A percentile compares a stretch with the other conserved stretches of the same genome.
These are phyloP conservation scores for Callimorpha dominula DNA, from an alignment of 2,888 invertebrate genomes.

Conservation along the genomic window DNA sequence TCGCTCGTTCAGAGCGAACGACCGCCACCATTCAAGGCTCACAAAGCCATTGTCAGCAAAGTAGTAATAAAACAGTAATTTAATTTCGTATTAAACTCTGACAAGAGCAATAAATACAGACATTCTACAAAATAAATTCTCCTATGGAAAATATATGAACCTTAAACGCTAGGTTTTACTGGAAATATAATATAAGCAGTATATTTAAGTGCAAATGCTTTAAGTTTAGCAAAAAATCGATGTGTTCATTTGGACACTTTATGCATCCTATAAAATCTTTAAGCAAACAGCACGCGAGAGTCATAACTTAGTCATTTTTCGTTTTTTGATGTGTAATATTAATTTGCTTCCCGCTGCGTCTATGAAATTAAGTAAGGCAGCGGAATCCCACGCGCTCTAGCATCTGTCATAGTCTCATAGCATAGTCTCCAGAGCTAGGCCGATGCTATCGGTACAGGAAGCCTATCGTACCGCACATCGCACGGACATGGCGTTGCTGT, in stretches of 20 bases:
- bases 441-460: background rate
- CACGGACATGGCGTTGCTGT: background rate
- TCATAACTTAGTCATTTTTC: too few relatives aligned
- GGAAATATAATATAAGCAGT: background rate
- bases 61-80: conserved; percentile 46
- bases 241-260: too few relatives aligned
- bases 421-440: background rate
- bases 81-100: conserved; percentile 42
- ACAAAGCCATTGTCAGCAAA: conserved; percentile 21
- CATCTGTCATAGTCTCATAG: too few relatives aligned
- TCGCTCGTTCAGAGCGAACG: conserved; percentile 36
- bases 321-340: background rate
- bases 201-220: too few relatives aligned
- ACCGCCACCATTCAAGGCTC: conserved; percentile 43
- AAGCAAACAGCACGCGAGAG: too few relatives aligned
- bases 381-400: background rate
- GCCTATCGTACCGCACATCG: background rate
- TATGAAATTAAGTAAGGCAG: background rate
- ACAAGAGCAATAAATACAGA: conserved; percentile 26
- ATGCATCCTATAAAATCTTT: too few relatives aligned
- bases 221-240: too few relatives aligned
- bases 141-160: background rate
- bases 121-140: background rate
- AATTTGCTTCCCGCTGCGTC: background rate
- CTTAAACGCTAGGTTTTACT: background rate